Evolutionary conservation across 2,888 invertebrate genomes (phyloP), one percentile per base, ranked within the genome.

Genomic region (Orgyia antiqua): DNA sequence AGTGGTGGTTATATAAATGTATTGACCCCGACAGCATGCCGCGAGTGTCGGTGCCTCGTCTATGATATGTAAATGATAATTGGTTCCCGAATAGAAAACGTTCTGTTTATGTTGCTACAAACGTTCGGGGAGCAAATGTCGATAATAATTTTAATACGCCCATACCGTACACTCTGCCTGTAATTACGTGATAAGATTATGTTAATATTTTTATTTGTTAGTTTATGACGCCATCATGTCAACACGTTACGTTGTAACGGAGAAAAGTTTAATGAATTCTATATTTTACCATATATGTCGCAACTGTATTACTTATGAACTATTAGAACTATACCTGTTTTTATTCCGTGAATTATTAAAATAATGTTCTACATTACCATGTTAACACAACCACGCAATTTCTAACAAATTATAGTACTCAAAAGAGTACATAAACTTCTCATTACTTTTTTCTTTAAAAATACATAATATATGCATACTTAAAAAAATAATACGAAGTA

Each of bases 51-150:
- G 80, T 72, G 61, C 77, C 68, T 71, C 74, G 70, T 77, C 76
- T 82, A 70, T 80, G 80, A 83, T 82, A 83, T 80, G 80, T 82
- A 77, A 83, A 83, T 82, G 82, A 82, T 82, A 82, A 84, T 82
- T 84, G 79, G 79, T 79, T 82, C 77, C 70, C 69, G 75, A 79
- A 82, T 76, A 72, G 74, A 77, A 82, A 78, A 78, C 67, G 69
- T 74, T 78, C 74, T 74, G 70, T 75, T 74, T 75, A 77, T 72
- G 74, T 73, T 72, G 62, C 71, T 58, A 65, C 55, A 64, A 65
- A 65, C 64, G 70, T 64, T 67, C 60, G 64, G 59, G 65, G 64
- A 66, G 66, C 70, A 57, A 69, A 63, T 70, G 69, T 58, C 61
- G 72, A 75, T 74, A 70, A 68, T 70, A 70, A 67, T 69, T 72